Evolutionary conservation across 2,888 invertebrate species (phyloP).

Genomic region (Pollenia amentaria): DNA sequence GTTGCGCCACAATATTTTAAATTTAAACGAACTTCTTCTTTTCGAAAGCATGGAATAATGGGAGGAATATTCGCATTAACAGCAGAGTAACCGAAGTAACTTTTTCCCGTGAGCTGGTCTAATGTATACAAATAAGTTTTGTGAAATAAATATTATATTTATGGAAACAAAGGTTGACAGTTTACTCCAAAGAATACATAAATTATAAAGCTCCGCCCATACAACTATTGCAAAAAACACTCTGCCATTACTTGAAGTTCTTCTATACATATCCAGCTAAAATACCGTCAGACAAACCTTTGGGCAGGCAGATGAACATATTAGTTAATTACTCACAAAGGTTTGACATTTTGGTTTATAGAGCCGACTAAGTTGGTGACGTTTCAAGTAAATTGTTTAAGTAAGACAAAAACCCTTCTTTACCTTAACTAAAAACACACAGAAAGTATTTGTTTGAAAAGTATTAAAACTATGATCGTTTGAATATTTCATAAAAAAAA

Average conservation of each 20-base stretch:
- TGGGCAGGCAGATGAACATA: background rate
- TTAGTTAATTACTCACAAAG: constrained; percentile 43
- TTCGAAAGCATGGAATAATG: too few species aligned
- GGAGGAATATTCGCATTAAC: too few species aligned
- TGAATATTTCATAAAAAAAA: constrained; percentile 64
- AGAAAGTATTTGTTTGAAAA: background rate
- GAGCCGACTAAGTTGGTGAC: constrained; percentile 56
- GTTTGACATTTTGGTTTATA: constrained; percentile 67
- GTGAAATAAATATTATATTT: background rate
- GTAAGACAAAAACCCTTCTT: constrained; percentile 22
- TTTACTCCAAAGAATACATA: constrained; percentile 41
- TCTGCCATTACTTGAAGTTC: background rate
- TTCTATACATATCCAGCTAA: background rate
- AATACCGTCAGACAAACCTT: background rate
- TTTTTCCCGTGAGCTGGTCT: background rate
- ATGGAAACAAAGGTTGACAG: constrained; percentile 37
- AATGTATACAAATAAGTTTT: background rate
- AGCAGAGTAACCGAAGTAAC: background rate
- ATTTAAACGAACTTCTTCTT: too few species aligned
- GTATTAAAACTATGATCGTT: constrained; percentile 42
- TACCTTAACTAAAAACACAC: background rate
- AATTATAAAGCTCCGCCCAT: constrained; percentile 66
- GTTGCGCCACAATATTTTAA: too few species aligned
- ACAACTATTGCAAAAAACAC: background rate
- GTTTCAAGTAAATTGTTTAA: constrained; percentile 51